Evolutionary conservation across 2,888 invertebrate species (phyloP), one percentile per base, ranked within the genome.

Genomic region (Criorhina ranunculi): DNA sequence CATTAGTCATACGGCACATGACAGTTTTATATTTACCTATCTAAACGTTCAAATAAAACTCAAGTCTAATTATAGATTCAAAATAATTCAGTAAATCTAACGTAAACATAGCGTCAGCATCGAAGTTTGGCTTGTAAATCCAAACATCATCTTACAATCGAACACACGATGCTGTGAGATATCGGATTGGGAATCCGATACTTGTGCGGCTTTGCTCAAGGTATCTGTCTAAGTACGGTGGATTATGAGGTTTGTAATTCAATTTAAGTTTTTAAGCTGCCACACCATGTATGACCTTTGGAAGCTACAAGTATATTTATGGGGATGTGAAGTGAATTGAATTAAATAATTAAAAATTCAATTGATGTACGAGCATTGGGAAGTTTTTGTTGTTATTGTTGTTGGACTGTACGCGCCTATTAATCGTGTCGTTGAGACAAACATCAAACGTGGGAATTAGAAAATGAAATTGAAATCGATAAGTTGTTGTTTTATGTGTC

Each of bases 381-480:
- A 29, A 2, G 12, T 49, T 57, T 29, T 8, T 8, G 9, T n/a
- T 49, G 12, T 44, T 55, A 9, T 11, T 19, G 8, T n/a, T 44
- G 2, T 15, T 5, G 17, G 24, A 44, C 3, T 69, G 64, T 31
- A 70, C 31, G 40, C 70, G 67, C 59, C 55, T 75, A 75, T 75
- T 80, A 80, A 80, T 62, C 42, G 67, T 19, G 24, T 24, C 24
- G 24, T 4, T 24, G 24, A 24, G 24, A 4, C 24, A 75, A 73
- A 46, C 66, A 64, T 82, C 60, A 9, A 69, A 78, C 78, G 78
- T 78, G 83, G 83, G 83, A 83, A 83, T 78, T 83, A 57, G 78
- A 83, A 73, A 83, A 75, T 31, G 62, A 83, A 79, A 69, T 75
- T 69, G 62, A 83, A 75, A 83, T 75, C 69, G 73, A 83, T 83